These are phyloP conservation scores for Dysdera silvatica DNA, from an alignment of 1,140 invertebrate species.

Conservation along the genomic window DNA sequence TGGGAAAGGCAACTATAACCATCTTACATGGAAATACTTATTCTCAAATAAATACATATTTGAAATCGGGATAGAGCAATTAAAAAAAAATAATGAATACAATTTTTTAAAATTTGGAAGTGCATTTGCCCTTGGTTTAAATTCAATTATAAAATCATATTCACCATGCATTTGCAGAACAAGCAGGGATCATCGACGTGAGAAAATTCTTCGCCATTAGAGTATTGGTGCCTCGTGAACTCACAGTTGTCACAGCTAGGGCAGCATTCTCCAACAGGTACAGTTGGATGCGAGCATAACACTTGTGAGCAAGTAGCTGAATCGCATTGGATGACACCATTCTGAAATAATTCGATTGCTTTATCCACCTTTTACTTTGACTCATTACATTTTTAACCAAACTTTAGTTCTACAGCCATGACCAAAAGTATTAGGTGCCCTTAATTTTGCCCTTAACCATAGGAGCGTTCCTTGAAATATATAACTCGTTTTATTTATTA, in stretches of 20 bases:
- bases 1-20: too few relatives aligned
- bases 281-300: slow-evolving; percentile 18
- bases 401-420: too few relatives aligned
- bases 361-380: too few relatives aligned
- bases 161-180: slow-evolving; percentile 27
- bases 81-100: too few relatives aligned
- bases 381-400: too few relatives aligned
- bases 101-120: background rate
- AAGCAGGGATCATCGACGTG: slow-evolving; percentile 23
- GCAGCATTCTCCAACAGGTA: slow-evolving; percentile 26
- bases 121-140: background rate
- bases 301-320: background rate
- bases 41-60: too few relatives aligned
- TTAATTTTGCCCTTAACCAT: too few relatives aligned
- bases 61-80: too few relatives aligned
- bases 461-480: too few relatives aligned
- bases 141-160: background rate
- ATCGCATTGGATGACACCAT: background rate
- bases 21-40: too few relatives aligned
- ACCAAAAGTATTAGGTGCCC: too few relatives aligned
- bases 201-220: slow-evolving; percentile 25
- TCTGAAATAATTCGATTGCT: background rate
- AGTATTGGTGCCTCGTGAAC: slow-evolving; percentile 20
- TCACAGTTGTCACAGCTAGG: slow-evolving; percentile 25
- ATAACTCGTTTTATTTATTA: too few relatives aligned